phyloP scores from a whole-genome alignment of 2,797 vertebrate genomes.

The Poecile montanus region DNA sequence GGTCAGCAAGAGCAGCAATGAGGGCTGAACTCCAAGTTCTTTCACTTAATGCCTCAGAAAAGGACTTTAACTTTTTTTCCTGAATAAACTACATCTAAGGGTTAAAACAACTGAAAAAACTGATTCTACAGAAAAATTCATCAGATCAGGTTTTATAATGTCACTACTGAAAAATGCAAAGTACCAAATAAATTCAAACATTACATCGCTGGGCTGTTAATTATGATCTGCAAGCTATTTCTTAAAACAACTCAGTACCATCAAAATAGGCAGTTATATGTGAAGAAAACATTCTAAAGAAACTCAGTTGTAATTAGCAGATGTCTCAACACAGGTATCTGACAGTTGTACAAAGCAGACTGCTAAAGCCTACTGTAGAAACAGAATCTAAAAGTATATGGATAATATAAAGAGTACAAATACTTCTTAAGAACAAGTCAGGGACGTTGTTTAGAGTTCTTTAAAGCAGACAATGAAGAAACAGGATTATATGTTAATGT shows the following conservation, averaged over 20 bases:
- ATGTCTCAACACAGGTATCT: background rate
- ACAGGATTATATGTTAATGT: background rate
- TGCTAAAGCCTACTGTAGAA: background rate
- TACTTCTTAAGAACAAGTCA: background rate
- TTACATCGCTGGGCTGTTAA: background rate
- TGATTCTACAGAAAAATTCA: background rate
- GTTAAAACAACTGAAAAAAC: background rate
- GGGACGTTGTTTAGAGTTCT: background rate
- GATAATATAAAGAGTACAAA: background rate
- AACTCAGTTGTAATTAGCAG: background rate
- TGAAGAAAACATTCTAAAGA: background rate
- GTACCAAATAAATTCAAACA: background rate
- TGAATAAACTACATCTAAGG: background rate
- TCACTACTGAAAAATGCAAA: background rate
- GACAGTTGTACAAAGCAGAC: background rate
- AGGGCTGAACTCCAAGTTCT: background rate
- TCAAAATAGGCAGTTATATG: background rate
- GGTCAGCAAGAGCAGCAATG: background rate
- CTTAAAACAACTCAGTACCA: background rate
- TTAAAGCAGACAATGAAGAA: background rate
- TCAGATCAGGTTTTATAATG: background rate
- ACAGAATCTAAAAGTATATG: background rate
- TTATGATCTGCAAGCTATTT: background rate
- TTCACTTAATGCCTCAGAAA: background rate
- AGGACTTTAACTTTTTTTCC: background rate